Percentiles rank a stretch among this genome's conserved stretches.
Conservation (phyloP, 2,113 vertebrate genomes). For the Notiomystis cincta region DNA sequence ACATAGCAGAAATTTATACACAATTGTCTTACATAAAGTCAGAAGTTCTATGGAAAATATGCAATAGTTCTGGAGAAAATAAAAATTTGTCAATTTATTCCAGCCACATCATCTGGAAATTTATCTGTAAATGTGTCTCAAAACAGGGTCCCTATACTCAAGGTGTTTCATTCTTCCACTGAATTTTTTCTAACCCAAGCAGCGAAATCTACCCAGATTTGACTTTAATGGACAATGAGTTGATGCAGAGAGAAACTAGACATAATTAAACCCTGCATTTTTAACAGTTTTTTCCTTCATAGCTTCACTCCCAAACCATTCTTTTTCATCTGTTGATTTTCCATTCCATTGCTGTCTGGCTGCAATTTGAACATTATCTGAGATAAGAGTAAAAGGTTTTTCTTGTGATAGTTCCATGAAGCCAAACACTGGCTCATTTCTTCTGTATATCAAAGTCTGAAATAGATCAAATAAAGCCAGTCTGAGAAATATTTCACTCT, state of each 20-base stretch:
- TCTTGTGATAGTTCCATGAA: conserved; percentile 46
- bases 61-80: neutral
- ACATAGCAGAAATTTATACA: neutral
- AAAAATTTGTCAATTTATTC: neutral
- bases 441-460: conserved; percentile 49
- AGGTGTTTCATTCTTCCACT: neutral
- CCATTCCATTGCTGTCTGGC: conserved; percentile 16
- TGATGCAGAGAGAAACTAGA: neutral
- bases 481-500: conserved; percentile 62
- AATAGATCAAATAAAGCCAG: conserved; percentile 67
- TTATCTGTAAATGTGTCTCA: neutral
- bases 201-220: neutral
- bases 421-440: conserved; percentile 43
- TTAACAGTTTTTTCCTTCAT: neutral
- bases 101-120: neutral
- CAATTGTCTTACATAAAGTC: neutral
- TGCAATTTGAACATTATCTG: conserved; percentile 50
- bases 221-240: neutral
- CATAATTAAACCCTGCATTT: conserved; percentile 2
- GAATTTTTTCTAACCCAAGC: neutral
- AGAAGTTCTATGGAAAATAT: neutral
- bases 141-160: neutral
- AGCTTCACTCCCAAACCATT: conserved; percentile 7
- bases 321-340: neutral
- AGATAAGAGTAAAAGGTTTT: conserved; percentile 57